Evolutionary conservation across 1,140 invertebrate species (phyloP), one percentile per base, ranked within the genome.

Genomic region (Calliopsis andreniformis): DNA sequence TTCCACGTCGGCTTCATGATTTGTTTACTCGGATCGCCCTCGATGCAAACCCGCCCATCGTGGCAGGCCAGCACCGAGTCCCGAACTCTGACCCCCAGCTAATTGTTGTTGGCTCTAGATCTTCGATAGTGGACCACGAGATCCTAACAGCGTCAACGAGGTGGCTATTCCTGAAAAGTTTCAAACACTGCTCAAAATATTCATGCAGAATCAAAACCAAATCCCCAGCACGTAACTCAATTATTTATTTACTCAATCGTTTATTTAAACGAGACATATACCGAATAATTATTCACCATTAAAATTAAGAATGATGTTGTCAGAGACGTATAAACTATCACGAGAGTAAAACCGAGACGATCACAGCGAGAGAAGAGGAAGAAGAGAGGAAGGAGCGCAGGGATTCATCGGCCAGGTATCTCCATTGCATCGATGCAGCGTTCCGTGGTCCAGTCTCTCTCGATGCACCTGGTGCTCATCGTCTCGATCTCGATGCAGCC

Each of bases 21-120:
- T 90, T 91, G 89, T 90, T 91, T 91, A 89, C 89, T 89, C 82
- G 85, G 78, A 89, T 87, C 86, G 87, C 87, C 82, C 86, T 87
- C 82, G 82, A 89, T 80, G 76, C 61, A 58, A 82, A 79, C 85
- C 87, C 87, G 85, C 87, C 87, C 86, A 87, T 87, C 86, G 32
- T 84, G 66, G 49, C 79, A 53, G 61, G 51, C 55, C 79, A 82
- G 82, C 82, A 70, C 79, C 83, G 71, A 85, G 81, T 49, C 80
- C 86, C 90, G 90, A 92, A 91, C 91, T 90, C 83, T 91, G 90
- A 91, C 91, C 91, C 87, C 85, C 78, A 84, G 89, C 91, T 92
- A 91, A 92, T 92, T 92, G 88, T 91, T 91, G 91, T 92, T 92
- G 90, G 89, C 88, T 91, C 89, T 91, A 91, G 91, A 91, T 91